A percentile compares a stretch with the other conserved stretches of the same genome.
These are phyloP conservation scores for Lasiommata megera DNA, from an alignment of 2,888 invertebrate species.

Conservation along the genomic window DNA sequence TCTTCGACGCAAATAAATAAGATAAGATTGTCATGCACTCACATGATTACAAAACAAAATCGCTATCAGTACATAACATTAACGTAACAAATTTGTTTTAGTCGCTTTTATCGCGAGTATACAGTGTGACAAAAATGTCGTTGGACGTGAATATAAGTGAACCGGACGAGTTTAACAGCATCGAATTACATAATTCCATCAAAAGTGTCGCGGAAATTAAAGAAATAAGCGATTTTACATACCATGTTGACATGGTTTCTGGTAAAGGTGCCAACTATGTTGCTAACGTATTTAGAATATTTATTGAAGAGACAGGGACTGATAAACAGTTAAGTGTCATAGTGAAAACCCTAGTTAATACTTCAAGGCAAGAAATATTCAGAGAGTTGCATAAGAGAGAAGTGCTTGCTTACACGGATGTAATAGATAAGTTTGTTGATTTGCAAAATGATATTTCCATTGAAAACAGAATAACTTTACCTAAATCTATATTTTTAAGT, in stretches of 20 bases:
- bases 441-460: constrained; percentile 47
- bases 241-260: constrained; percentile 61
- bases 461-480: constrained; percentile 46
- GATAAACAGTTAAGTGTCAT: constrained; percentile 51
- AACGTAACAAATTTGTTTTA: constrained; percentile 8
- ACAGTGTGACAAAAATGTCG: constrained; percentile 52
- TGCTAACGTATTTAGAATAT: constrained; percentile 64
- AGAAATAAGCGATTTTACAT: constrained; percentile 54
- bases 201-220: constrained; percentile 49
- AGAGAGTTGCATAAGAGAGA: constrained; percentile 63
- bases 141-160: constrained; percentile 72
- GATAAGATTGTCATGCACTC: constrained; percentile 24
- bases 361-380: constrained; percentile 60
- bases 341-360: constrained; percentile 65
- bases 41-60: constrained; percentile 18
- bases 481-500: constrained; percentile 52
- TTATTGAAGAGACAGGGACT: constrained; percentile 48
- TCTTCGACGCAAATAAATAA: not conserved
- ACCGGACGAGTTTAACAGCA: constrained; percentile 65
- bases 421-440: constrained; percentile 49
- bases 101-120: not conserved
- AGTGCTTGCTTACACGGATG: constrained; percentile 53
- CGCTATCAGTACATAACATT: constrained; percentile 22
- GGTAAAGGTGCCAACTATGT: constrained; percentile 61
- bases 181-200: constrained; percentile 59